These are phyloP conservation scores for Chelmon rostratus DNA, from an alignment of 2,797 vertebrate species.

Conservation along the genomic window DNA sequence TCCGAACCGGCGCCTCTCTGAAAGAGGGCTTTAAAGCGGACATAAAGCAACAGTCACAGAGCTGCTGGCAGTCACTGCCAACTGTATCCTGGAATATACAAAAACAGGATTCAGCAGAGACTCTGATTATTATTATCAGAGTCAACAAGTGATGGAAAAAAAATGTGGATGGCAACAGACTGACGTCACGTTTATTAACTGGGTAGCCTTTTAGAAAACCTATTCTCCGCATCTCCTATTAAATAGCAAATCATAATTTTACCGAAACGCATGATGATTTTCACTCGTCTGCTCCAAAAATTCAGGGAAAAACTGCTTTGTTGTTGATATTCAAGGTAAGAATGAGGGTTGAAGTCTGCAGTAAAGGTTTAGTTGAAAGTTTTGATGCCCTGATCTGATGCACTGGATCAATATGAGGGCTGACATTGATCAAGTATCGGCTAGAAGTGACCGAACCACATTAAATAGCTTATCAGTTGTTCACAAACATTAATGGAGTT, in stretches of 20 bases:
- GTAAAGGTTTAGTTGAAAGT: constrained; percentile 22
- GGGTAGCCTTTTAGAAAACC: background rate
- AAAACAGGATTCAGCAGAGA: constrained; percentile 45
- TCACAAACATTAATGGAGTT: background rate
- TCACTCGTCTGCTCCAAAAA: background rate
- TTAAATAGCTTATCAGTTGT: constrained; percentile 11
- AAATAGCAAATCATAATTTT: background rate
- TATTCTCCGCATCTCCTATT: background rate
- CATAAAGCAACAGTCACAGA: constrained; percentile 80
- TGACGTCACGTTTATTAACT: background rate
- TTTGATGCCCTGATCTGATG: constrained; percentile 46
- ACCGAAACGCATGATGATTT: background rate
- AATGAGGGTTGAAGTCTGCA: constrained; percentile 23
- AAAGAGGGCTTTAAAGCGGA: constrained; percentile 83
- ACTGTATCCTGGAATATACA: constrained; percentile 63
- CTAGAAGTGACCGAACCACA: constrained; percentile 3
- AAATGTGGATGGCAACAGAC: background rate
- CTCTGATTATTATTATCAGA: constrained; percentile 28
- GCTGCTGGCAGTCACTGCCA: constrained; percentile 71
- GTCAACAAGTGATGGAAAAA: constrained; percentile 40
- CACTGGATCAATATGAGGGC: constrained; percentile 33
- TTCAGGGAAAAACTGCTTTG: background rate
- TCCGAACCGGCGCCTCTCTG: constrained; percentile 75
- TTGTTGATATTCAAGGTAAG: constrained; percentile 28
- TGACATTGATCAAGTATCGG: constrained; percentile 41